Evolutionary conservation across 2,113 vertebrate species (phyloP).

Genomic region (Seriola rivoliana): DNA sequence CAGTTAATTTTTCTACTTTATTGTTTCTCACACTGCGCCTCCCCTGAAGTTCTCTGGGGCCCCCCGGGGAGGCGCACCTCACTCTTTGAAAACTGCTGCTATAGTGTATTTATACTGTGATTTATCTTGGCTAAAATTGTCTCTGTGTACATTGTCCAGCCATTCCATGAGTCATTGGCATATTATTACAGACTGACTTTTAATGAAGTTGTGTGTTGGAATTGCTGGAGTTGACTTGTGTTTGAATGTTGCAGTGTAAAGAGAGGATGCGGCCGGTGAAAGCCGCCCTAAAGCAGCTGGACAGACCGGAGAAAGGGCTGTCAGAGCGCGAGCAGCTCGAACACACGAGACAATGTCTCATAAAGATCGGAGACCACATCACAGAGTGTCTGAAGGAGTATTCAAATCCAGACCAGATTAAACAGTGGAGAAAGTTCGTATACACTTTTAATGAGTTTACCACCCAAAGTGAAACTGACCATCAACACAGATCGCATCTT

Average conservation of each 20-base stretch:
- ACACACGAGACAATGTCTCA: constrained; percentile 96
- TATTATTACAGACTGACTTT: too few relatives aligned
- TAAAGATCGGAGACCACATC: constrained; percentile 99
- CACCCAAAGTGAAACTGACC: neutral
- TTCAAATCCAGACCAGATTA: constrained; percentile 95
- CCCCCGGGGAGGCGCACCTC: too few relatives aligned
- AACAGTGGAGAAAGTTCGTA: constrained; percentile 97
- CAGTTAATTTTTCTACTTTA: too few relatives aligned
- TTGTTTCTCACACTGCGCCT: too few relatives aligned
- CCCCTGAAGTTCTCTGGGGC: too few relatives aligned
- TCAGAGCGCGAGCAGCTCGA: constrained; percentile 98
- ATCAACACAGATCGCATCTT: neutral
- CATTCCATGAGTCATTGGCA: too few relatives aligned
- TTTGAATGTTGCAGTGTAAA: constrained; percentile 89
- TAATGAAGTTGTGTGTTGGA: neutral
- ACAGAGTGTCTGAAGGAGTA: constrained; percentile 98
- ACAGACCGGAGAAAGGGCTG: constrained; percentile 97
- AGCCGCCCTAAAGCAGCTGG: constrained; percentile 96
- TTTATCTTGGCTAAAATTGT: neutral
- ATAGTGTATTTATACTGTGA: neutral
- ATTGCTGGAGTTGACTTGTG: neutral
- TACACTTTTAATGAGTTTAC: neutral
- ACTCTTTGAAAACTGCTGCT: too few relatives aligned
- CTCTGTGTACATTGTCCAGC: neutral
- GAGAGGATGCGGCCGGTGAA: constrained; percentile 99